These are phyloP conservation scores for Meloe dianella DNA, from an alignment of 2,888 invertebrate genomes.

Conservation along the genomic window DNA sequence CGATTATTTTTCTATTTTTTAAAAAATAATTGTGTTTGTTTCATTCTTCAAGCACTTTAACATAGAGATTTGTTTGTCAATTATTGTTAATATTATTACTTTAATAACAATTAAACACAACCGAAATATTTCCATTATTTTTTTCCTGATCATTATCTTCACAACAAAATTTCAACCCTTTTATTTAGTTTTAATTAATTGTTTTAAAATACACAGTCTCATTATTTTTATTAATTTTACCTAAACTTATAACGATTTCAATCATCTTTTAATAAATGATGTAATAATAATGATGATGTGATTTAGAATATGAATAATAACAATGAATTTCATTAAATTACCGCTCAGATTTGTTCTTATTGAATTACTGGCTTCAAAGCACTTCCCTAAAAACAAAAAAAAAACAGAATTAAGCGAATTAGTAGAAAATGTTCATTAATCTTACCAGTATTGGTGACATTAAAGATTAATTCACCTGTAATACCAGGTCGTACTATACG, in stretches of 20 bases:
- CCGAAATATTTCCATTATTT: constrained; percentile 40
- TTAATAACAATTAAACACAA: constrained; percentile 44
- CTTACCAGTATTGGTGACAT: constrained; percentile 74
- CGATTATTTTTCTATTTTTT: neutral
- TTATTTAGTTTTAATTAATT: constrained; percentile 25
- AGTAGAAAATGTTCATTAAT: constrained; percentile 25
- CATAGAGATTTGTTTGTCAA: constrained; percentile 4
- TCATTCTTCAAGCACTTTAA: constrained; percentile 25
- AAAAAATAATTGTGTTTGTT: constrained; percentile 12
- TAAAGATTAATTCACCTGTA: constrained; percentile 69
- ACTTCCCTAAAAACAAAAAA: constrained; percentile 71
- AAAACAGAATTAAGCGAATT: too few relatives aligned
- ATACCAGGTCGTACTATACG: constrained; percentile 62
- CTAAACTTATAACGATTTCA: constrained; percentile 42
- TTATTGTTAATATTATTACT: constrained; percentile 16
- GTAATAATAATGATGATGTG: constrained; percentile 27
- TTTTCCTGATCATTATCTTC: constrained; percentile 27
- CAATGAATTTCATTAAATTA: constrained; percentile 26
- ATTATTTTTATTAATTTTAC: constrained; percentile 41
- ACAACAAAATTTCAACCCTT: constrained; percentile 39
- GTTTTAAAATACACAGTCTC: constrained; percentile 46
- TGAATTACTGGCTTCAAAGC: constrained; percentile 62
- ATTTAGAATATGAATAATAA: constrained; percentile 35
- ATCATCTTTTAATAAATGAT: constrained; percentile 49
- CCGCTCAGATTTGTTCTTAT: constrained; percentile 26